phyloP scores from a whole-genome alignment of 2,797 vertebrate species.

The Nannoperca obscura region DNA sequence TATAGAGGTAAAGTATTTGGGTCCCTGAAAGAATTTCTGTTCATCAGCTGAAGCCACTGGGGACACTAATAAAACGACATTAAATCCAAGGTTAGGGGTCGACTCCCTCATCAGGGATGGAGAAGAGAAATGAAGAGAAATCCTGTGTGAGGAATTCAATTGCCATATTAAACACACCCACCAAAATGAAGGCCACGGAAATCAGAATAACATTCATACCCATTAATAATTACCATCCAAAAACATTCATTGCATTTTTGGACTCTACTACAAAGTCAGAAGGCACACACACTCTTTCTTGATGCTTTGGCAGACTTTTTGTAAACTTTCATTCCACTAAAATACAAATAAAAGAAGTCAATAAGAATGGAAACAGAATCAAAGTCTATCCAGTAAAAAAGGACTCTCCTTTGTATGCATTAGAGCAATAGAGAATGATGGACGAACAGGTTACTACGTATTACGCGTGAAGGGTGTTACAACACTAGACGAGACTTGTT shows the following conservation, averaged over 20 bases:
- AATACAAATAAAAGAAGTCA: not conserved
- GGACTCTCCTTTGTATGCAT: not conserved
- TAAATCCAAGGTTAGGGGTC: too few species aligned
- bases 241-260: not conserved
- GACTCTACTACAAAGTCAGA: not conserved
- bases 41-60: not conserved
- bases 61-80: not conserved
- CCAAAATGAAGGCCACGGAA: too few species aligned
- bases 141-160: not conserved
- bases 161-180: not conserved
- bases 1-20: too few species aligned
- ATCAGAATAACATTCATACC: not conserved
- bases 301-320: not conserved
- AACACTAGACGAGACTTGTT: slow-evolving; percentile 41
- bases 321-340: not conserved
- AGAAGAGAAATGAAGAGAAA: not conserved
- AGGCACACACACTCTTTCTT: not conserved
- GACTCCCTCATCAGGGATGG: not conserved
- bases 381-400: not conserved
- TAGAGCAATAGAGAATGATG: not conserved
- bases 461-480: not conserved
- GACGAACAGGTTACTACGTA: slow-evolving; percentile 7
- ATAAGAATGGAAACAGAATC: not conserved
- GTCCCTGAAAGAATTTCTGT: too few species aligned
- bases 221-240: not conserved